Evolutionary conservation across 2,113 vertebrate species (phyloP).

Genomic region (Actenoides hombroni): DNA sequence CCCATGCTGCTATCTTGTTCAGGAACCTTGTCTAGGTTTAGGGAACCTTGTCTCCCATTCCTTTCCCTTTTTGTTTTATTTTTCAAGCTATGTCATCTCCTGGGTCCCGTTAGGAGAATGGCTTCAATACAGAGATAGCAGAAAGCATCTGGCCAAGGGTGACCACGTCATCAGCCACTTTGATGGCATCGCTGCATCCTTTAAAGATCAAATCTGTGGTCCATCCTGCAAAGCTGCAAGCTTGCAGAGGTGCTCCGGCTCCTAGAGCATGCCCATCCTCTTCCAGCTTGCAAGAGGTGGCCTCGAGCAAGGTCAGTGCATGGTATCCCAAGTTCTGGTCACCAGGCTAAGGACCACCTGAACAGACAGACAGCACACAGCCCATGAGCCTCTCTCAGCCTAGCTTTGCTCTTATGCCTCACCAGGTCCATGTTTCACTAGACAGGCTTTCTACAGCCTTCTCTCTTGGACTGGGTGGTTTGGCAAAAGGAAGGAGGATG

Average conservation of each 20-base stretch:
- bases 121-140: neutral
- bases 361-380: neutral
- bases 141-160: neutral
- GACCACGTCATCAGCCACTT: neutral
- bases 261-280: neutral
- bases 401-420: neutral
- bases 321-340: neutral
- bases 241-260: neutral
- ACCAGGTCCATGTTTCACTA: neutral
- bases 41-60: neutral
- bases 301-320: neutral
- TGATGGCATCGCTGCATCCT: neutral
- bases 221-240: neutral
- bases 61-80: neutral
- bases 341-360: neutral
- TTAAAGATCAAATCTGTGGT: neutral
- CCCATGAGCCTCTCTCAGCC: neutral
- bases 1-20: fast-evolving
- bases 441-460: neutral
- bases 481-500: neutral
- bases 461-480: neutral
- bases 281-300: neutral
- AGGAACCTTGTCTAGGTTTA: neutral
- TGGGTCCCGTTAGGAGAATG: neutral
- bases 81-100: neutral